Base-by-base conservation (phyloP, 2,797 vertebrate species). In the Balearica regulorum region DNA sequence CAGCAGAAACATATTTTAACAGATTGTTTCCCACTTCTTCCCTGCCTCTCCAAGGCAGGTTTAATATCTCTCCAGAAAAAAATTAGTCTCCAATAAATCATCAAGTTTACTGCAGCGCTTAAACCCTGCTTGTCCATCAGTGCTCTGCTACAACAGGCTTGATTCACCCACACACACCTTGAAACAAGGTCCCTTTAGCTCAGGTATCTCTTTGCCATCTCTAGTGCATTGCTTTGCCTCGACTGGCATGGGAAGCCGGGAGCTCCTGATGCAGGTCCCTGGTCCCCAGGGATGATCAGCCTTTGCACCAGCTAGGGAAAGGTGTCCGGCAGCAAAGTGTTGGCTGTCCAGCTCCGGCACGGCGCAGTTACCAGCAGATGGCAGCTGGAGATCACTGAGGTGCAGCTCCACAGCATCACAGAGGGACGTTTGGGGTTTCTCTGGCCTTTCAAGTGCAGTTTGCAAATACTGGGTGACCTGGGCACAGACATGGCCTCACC, bases 341-440 rank as follows among this genome's bases (percentile, higher is more conserved):
- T 1, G 57, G 35, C 44, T 43, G 21, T 1, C 58, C 0, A 1
- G 49, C 81, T 68, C 80, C 7, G 8, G 22, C 33, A 8, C 29
- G 5, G 28, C 1, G 1, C 70, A 2, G 28, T 41, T n/a, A 77
- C 96, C 97, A 95, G 96, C 93, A 97, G 97, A 87, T 97, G 97
- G 97, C 97, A 97, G 97, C 92, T 93, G 94, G 46, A 93, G 93
- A 97, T 96, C 94, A 21, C 92, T 2, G 61, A 94, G 93, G 43
- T 28, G 55, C 61, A 2, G 33, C 66, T 58, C 29, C 31, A 5
- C 16, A 11, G 51, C 18, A 1, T 8, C 33, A 5, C 13, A 0
- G 11, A 13, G 10, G 31, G 62, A 51, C 72, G 48, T 20, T 0
- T 9, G 61, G 79, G 49, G 0, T 3, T 15, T 18, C 49, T 55